These are phyloP conservation scores for Aporrectodea caliginosa DNA, from an alignment of 1,140 invertebrate species.

Conservation along the genomic window DNA sequence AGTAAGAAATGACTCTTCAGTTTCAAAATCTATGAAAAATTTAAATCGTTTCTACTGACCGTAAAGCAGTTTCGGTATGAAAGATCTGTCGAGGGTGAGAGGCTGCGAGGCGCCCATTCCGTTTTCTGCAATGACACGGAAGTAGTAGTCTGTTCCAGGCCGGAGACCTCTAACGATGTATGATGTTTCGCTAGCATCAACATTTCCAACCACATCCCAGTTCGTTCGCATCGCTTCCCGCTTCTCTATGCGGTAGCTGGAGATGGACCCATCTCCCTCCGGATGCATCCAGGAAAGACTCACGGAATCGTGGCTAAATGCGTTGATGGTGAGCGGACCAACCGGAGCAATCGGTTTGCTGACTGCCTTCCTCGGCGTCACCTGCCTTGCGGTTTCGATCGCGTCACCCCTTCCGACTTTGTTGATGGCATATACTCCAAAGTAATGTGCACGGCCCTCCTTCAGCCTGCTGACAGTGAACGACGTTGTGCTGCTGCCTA, in stretches of 20 bases:
- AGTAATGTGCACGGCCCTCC: conserved; percentile 84
- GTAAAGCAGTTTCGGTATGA: conserved; percentile 25
- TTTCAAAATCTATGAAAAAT: too few species aligned
- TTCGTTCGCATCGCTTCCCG: conserved; percentile 62
- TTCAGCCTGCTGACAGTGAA: conserved; percentile 76
- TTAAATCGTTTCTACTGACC: too few species aligned
- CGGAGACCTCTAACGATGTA: conserved; percentile 21
- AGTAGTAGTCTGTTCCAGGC: conserved; percentile 77
- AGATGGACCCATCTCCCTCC: conserved; percentile 64
- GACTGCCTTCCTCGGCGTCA: conserved; percentile 89
- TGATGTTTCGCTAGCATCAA: conserved; percentile 46
- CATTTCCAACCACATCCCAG: conserved; percentile 69
- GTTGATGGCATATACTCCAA: conserved; percentile 93
- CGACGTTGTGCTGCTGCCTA: conserved; percentile 13
- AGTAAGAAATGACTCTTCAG: too few species aligned
- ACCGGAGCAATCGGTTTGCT: conserved; percentile 56
- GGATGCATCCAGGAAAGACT: conserved; percentile 85
- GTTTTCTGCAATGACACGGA: conserved; percentile 86
- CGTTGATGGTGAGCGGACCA: conserved; percentile 79
- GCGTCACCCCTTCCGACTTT: conserved; percentile 89
- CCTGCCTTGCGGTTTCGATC: conserved; percentile 77
- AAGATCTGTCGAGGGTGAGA: conserved; percentile 64
- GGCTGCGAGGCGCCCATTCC: conserved; percentile 79
- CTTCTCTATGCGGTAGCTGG: conserved; percentile 91
- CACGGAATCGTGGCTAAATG: conserved; percentile 92